A percentile compares a stretch with the other conserved stretches of the same genome.
These are phyloP conservation scores for Silurus aristotelis DNA, from an alignment of 2,797 vertebrate species.

Conservation along the genomic window DNA sequence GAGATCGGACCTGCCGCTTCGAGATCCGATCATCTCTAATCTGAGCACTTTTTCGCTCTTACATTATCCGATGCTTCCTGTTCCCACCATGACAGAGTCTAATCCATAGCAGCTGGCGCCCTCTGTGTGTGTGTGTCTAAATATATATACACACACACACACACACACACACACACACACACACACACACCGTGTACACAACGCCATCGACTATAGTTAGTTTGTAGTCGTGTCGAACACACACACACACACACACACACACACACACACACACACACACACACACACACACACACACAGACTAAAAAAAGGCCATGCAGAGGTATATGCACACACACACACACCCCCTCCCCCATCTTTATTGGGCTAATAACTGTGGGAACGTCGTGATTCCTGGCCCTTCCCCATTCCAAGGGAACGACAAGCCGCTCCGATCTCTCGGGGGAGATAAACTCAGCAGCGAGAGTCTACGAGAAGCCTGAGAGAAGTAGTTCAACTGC, in stretches of 20 bases:
- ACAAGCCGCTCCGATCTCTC: background rate
- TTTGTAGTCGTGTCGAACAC: background rate
- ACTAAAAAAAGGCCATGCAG: slow-evolving; percentile 10
- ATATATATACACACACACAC: no score
- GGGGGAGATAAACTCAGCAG: background rate
- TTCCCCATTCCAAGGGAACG: slow-evolving; percentile 66
- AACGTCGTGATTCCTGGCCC: slow-evolving; percentile 64
- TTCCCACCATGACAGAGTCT: slow-evolving; percentile 37
- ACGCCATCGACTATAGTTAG: no score
- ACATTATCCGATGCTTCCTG: slow-evolving; percentile 52
- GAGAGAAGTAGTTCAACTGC: background rate
- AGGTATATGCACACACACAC: slow-evolving; percentile 46
- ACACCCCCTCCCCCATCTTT: slow-evolving; percentile 63
- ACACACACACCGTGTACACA: no score
- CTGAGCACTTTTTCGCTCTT: background rate
- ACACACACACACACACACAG: background rate
- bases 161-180: no score
- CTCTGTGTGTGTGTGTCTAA: background rate
- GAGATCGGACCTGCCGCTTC: background rate
- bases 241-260: slow-evolving; percentile 10
- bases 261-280: background rate
- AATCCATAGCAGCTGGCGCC: slow-evolving; percentile 44
- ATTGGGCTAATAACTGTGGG: slow-evolving; percentile 66
- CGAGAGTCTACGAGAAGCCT: background rate
- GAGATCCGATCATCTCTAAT: background rate